Evolutionary conservation across 2,113 vertebrate species (phyloP).

Genomic region (Climacteris rufus): DNA sequence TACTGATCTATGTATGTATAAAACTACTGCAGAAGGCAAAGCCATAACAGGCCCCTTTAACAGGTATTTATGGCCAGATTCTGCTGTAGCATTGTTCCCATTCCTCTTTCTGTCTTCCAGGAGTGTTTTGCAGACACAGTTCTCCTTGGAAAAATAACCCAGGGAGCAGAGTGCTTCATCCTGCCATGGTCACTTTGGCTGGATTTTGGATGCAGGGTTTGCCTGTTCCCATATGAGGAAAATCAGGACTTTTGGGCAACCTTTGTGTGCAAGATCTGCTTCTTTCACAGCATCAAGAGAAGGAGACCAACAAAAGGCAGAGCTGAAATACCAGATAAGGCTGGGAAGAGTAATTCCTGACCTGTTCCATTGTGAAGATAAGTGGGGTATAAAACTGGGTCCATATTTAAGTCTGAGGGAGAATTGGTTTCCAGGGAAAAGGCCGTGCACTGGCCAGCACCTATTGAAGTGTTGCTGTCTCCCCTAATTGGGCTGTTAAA

Average conservation of each 20-base stretch:
- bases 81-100: background rate
- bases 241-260: background rate
- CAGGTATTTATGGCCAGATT: background rate
- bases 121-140: background rate
- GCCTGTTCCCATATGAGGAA: background rate
- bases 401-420: background rate
- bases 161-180: background rate
- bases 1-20: background rate
- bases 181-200: background rate
- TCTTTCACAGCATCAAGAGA: background rate
- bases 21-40: background rate
- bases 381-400: background rate
- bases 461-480: background rate
- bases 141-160: background rate
- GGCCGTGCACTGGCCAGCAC: background rate
- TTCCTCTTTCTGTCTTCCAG: background rate
- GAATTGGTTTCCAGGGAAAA: slow-evolving; percentile 15
- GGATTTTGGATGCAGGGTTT: background rate
- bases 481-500: slow-evolving; percentile 41
- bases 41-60: background rate
- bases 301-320: background rate
- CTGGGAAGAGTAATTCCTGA: background rate
- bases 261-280: background rate
- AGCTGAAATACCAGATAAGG: background rate
- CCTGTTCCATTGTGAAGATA: background rate